These are phyloP conservation scores for Platerodrilus igneus DNA, from an alignment of 2,888 invertebrate genomes.

Conservation along the genomic window DNA sequence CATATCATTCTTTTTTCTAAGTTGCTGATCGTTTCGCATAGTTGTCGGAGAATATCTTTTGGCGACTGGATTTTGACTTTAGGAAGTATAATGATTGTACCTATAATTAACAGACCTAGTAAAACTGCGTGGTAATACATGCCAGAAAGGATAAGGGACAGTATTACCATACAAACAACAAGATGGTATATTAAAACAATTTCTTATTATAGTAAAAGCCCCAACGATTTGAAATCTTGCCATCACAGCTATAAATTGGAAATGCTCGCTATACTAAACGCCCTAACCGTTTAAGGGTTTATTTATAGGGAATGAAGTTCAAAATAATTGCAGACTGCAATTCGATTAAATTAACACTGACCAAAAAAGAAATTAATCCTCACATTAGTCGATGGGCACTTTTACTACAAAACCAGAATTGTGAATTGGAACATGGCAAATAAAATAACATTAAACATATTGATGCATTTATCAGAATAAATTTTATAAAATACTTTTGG, in stretches of 20 bases:
- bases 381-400: slow-evolving; percentile 22
- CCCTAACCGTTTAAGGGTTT: slow-evolving; percentile 24
- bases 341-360: slow-evolving; percentile 27
- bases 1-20: too few species aligned
- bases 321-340: slow-evolving; percentile 33
- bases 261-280: slow-evolving; percentile 29
- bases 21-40: too few species aligned
- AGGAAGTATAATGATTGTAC: too few species aligned
- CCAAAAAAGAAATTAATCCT: slow-evolving; percentile 33
- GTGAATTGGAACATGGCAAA: slow-evolving; percentile 11
- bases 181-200: slow-evolving; percentile 31
- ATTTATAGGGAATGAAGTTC: slow-evolving; percentile 31
- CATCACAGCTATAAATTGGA: slow-evolving; percentile 38
- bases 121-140: too few species aligned
- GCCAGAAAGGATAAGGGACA: too few species aligned
- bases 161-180: too few species aligned
- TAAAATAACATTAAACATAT: slow-evolving; percentile 31
- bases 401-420: slow-evolving; percentile 9
- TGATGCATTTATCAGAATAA: slow-evolving; percentile 34
- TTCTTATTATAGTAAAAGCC: slow-evolving; percentile 35
- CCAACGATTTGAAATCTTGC: slow-evolving; percentile 29
- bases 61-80: too few species aligned
- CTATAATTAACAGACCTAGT: too few species aligned
- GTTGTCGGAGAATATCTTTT: too few species aligned
- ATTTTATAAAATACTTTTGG: slow-evolving; percentile 28